phyloP scores from a whole-genome alignment of 2,797 vertebrate species.

The Thamnophis elegans region DNA sequence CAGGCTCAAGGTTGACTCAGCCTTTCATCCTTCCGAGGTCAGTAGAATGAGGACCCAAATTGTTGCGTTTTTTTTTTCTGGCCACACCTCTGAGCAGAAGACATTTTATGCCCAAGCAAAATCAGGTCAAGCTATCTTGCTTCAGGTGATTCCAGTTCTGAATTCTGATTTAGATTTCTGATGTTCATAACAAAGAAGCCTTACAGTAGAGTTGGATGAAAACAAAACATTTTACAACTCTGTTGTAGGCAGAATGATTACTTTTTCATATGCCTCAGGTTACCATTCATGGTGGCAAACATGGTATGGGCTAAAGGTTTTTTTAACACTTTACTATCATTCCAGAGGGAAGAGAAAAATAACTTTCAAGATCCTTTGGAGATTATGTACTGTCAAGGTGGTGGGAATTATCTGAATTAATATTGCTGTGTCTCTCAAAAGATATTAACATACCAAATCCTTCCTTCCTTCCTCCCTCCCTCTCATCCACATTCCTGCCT shows the following conservation, averaged over 20 bases:
- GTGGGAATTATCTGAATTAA: neutral
- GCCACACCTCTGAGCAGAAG: neutral
- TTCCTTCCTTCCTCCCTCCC: neutral
- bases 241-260: accelerated
- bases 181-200: neutral
- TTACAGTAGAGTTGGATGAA: neutral
- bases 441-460: neutral
- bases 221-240: neutral
- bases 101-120: neutral
- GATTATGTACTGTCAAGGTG: neutral
- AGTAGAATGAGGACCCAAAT: neutral
- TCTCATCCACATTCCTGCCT: neutral
- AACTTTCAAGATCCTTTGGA: neutral
- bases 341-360: neutral
- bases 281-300: neutral
- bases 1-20: neutral
- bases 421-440: neutral
- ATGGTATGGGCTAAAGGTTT: conserved; percentile 3
- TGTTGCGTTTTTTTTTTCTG: neutral
- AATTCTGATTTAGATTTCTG: neutral
- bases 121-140: neutral
- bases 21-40: neutral
- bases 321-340: neutral
- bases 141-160: neutral
- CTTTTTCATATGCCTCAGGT: neutral